Percentiles rank a stretch among this genome's conserved stretches.
These are phyloP conservation scores for Amazona vittata DNA, from an alignment of 2,113 vertebrate species.

Conservation along the genomic window DNA sequence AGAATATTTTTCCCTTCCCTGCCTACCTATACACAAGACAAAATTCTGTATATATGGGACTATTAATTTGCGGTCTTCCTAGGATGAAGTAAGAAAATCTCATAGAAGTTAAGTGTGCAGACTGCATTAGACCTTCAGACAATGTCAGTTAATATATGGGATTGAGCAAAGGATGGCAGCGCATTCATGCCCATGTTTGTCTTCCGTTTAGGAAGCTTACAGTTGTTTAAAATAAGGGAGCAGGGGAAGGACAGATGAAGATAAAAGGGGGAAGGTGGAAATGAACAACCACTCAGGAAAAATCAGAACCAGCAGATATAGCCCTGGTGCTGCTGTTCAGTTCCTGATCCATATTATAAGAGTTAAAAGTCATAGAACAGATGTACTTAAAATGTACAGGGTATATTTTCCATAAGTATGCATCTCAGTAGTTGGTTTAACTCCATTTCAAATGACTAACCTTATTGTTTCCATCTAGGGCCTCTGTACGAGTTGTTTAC, in stretches of 20 bases:
- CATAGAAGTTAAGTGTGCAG: background rate
- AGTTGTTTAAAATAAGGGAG: background rate
- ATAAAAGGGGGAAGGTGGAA: background rate
- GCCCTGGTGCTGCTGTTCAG: background rate
- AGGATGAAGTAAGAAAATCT: background rate
- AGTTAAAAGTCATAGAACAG: background rate
- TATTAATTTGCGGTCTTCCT: background rate
- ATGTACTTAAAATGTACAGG: background rate
- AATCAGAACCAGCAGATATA: background rate
- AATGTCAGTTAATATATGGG: background rate
- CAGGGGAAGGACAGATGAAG: background rate
- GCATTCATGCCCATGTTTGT: background rate
- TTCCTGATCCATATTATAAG: background rate
- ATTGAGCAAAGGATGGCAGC: background rate
- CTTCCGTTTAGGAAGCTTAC: background rate
- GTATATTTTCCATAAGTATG: background rate
- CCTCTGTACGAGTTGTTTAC: slow-evolving; percentile 73
- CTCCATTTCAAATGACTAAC: background rate
- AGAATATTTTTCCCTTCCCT: background rate
- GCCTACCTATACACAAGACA: rapidly evolving
- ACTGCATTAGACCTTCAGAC: background rate
- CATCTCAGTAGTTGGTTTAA: background rate
- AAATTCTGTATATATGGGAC: background rate
- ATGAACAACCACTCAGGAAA: background rate
- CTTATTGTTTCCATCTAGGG: slow-evolving; percentile 62